Conservation (phyloP, 2,113 vertebrate species). For the Chamaetylas fuelleborni region DNA sequence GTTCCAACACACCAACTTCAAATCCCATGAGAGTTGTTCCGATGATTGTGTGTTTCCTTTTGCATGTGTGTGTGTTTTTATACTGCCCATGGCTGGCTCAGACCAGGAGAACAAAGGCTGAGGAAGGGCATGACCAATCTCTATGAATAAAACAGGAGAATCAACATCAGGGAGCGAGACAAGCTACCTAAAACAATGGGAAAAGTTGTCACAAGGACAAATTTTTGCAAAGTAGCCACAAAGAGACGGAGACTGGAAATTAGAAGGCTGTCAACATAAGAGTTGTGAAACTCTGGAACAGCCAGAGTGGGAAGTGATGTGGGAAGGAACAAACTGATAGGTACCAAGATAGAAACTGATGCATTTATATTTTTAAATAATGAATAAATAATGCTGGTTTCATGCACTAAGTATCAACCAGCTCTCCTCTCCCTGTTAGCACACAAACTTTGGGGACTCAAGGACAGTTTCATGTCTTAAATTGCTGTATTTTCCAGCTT, state of each 20-base stretch:
- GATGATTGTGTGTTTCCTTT: background rate
- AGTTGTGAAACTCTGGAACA: conserved; percentile 21
- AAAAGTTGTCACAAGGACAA: background rate
- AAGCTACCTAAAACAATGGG: background rate
- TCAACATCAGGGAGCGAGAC: background rate
- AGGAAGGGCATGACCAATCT: background rate
- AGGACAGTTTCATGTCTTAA: background rate
- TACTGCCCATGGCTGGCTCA: background rate
- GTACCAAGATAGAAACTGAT: conserved; percentile 15
- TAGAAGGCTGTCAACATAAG: background rate
- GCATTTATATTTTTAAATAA: conserved; percentile 3
- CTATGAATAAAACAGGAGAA: background rate
- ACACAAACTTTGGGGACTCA: background rate
- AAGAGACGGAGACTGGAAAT: background rate
- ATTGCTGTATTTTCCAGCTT: background rate
- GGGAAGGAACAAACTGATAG: conserved; percentile 30
- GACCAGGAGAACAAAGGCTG: background rate
- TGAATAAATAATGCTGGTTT: conserved; percentile 29
- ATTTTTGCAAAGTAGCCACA: background rate
- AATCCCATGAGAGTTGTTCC: background rate
- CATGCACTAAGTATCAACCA: background rate
- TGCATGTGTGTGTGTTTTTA: background rate
- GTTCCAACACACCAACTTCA: background rate
- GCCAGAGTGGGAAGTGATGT: conserved; percentile 18
- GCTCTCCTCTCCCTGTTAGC: background rate